Conservation (phyloP, 92 coral and sea anemone species). For the Chrysogorgia sp. region DNA sequence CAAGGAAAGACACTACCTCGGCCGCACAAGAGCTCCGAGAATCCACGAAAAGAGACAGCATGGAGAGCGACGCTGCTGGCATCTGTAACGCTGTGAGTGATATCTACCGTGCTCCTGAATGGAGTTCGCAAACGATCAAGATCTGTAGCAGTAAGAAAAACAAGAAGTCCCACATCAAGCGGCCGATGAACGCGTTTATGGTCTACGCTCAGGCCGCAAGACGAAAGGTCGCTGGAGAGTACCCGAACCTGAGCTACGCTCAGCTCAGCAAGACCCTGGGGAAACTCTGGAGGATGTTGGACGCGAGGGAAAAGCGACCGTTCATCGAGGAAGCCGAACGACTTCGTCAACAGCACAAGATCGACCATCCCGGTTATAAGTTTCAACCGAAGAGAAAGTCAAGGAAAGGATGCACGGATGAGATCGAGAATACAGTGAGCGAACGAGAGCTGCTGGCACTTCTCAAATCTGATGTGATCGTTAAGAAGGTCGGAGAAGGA, state of each 20-base stretch:
- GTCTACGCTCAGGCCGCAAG: conserved; percentile 99
- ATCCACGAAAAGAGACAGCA: conserved; percentile 11
- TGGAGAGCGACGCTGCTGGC: neutral
- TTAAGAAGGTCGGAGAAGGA: neutral
- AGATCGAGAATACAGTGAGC: conserved; percentile 51
- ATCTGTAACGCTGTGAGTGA: conserved; percentile 87
- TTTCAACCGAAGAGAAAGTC: conserved; percentile 91
- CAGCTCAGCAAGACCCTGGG: conserved; percentile 98
- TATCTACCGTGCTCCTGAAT: conserved; percentile 86
- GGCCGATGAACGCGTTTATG: conserved; percentile 99
- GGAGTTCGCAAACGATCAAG: conserved; percentile 92
- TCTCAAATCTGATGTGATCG: conserved; percentile 16
- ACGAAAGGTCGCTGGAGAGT: conserved; percentile 93
- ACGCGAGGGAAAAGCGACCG: conserved; percentile 91
- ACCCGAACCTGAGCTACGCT: conserved; percentile 96
- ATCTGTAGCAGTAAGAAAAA: conserved; percentile 76
- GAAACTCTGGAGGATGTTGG: conserved; percentile 89
- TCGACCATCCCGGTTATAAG: conserved; percentile 96
- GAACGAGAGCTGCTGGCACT: conserved; percentile 36
- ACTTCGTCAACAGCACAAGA: conserved; percentile 88
- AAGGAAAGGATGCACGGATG: conserved; percentile 46
- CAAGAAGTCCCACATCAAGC: conserved; percentile 90
- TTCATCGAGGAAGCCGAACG: conserved; percentile 98
- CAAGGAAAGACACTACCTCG: conserved; percentile 17
- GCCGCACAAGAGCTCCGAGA: no score